Evolutionary conservation across 2,888 invertebrate genomes (phyloP).

Genomic region (Catonia carolina): DNA sequence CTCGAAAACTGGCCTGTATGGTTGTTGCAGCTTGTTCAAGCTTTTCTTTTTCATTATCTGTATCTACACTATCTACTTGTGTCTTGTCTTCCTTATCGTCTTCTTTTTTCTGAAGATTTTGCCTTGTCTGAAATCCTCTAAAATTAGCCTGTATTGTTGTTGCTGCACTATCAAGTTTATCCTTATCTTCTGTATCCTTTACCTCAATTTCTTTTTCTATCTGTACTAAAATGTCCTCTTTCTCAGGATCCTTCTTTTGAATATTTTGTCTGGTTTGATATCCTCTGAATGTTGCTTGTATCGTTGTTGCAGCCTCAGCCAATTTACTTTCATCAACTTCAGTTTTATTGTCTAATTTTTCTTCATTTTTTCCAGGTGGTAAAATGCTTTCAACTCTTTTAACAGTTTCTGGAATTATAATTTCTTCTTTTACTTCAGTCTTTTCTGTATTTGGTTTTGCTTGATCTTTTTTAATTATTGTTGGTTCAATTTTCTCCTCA

Average conservation of each 20-base stretch:
- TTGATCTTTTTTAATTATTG: too few relatives aligned
- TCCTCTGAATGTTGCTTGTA: constrained; percentile 51
- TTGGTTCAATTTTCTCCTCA: too few relatives aligned
- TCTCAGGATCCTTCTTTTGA: background rate
- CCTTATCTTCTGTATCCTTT: background rate
- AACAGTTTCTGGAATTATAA: constrained; percentile 2
- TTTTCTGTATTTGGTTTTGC: background rate
- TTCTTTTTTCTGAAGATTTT: constrained; percentile 22
- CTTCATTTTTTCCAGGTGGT: too few relatives aligned
- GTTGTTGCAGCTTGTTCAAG: constrained; percentile 19
- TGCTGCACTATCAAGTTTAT: constrained; percentile 38
- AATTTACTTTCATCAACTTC: background rate
- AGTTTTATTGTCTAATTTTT: background rate
- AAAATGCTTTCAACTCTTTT: background rate
- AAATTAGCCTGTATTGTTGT: constrained; percentile 52
- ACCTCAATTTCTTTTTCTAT: background rate
- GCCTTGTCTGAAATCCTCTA: constrained; percentile 45
- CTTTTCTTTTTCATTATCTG: constrained; percentile 9
- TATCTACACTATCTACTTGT: too few relatives aligned
- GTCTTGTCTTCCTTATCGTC: background rate
- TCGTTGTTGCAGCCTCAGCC: constrained; percentile 47
- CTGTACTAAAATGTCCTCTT: background rate
- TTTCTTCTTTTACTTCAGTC: constrained; percentile 4
- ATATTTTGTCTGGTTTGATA: constrained; percentile 40
- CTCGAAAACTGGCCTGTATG: constrained; percentile 31